Percentiles rank a stretch among this genome's conserved stretches.
Evolutionary conservation across 2,113 vertebrate genomes (phyloP).

Genomic region (Aix galericulata): DNA sequence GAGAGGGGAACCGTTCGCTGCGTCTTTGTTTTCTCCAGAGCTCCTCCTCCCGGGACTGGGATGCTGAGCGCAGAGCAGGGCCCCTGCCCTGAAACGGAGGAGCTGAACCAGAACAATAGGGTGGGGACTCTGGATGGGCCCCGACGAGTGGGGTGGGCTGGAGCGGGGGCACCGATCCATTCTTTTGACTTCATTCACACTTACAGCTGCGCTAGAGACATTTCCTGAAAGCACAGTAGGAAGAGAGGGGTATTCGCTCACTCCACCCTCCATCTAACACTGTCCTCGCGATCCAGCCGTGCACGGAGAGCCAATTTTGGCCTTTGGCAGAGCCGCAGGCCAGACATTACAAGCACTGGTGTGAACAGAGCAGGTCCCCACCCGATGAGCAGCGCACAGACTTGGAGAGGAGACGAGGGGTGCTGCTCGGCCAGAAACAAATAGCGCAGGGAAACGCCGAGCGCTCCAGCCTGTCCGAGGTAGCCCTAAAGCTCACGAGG

Average conservation of each 20-base stretch:
- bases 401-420: slow-evolving; percentile 47
- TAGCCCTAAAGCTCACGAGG: background rate
- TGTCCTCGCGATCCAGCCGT: slow-evolving; percentile 62
- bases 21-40: slow-evolving; percentile 54
- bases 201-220: slow-evolving; percentile 74
- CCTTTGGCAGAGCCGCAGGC: slow-evolving; percentile 76
- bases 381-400: slow-evolving; percentile 70
- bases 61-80: slow-evolving; percentile 54
- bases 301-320: slow-evolving; percentile 65
- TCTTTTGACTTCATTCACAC: slow-evolving; percentile 75
- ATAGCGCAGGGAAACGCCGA: background rate
- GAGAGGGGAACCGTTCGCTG: slow-evolving; percentile 49
- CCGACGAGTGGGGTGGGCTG: slow-evolving; percentile 42
- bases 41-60: slow-evolving; percentile 54
- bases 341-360: slow-evolving; percentile 81
- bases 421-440: slow-evolving; percentile 24
- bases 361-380: slow-evolving; percentile 71
- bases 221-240: slow-evolving; percentile 79
- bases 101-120: slow-evolving; percentile 73
- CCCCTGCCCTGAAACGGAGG: slow-evolving; percentile 62
- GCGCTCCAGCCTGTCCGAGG: background rate
- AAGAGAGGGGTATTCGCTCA: slow-evolving; percentile 76
- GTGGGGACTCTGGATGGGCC: slow-evolving; percentile 66
- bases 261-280: slow-evolving; percentile 75
- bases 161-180: slow-evolving; percentile 56